These are phyloP conservation scores for Sitta europaea DNA, from an alignment of 2,113 vertebrate species.

Conservation along the genomic window DNA sequence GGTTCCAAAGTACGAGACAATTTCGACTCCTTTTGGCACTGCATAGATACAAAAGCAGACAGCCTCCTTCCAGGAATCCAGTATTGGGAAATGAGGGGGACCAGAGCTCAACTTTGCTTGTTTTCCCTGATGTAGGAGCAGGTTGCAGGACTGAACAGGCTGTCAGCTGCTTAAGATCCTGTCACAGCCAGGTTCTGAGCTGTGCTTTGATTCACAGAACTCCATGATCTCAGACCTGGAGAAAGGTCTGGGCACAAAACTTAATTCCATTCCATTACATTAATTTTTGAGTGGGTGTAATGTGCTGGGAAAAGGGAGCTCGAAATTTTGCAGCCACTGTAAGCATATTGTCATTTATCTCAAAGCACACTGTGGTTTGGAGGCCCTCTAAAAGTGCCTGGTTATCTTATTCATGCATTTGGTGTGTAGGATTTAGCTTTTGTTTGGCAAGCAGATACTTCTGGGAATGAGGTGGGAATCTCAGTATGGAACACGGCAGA, in stretches of 20 bases:
- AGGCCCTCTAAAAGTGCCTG: background rate
- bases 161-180: background rate
- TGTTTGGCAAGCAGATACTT: background rate
- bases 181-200: background rate
- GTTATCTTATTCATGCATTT: background rate
- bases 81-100: background rate
- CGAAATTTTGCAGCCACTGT: background rate
- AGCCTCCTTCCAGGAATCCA: background rate
- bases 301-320: background rate
- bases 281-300: background rate
- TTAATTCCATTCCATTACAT: rapidly evolving
- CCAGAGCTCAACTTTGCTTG: background rate
- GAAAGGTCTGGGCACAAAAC: background rate
- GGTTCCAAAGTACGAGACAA: background rate
- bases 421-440: background rate
- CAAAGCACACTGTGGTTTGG: background rate
- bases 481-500: background rate
- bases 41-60: background rate
- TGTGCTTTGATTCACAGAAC: background rate
- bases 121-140: background rate
- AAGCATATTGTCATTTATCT: background rate
- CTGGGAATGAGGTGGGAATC: background rate
- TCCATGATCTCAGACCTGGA: background rate
- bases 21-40: background rate
- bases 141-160: background rate